These are phyloP conservation scores for Tetragonula clypearis DNA, from an alignment of 1,140 invertebrate genomes.

Conservation along the genomic window DNA sequence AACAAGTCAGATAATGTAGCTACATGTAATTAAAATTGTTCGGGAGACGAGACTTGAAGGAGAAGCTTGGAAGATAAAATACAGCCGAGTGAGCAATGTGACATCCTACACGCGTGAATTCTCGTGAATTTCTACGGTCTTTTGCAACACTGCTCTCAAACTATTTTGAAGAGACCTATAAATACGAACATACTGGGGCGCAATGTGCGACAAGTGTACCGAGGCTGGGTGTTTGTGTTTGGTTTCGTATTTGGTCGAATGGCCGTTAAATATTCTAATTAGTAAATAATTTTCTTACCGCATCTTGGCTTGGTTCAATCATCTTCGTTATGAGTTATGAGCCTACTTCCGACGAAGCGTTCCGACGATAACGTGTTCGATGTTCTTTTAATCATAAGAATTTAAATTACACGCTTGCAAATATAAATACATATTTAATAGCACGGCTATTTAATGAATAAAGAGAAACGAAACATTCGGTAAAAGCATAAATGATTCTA, in stretches of 20 bases:
- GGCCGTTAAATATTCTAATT: conserved; percentile 8
- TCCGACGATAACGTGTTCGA: background rate
- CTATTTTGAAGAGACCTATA: conserved; percentile 66
- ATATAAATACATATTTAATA: too few species aligned
- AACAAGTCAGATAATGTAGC: background rate
- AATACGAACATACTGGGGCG: conserved; percentile 55
- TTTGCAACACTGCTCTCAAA: conserved; percentile 61
- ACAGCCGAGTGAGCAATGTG: conserved; percentile 29
- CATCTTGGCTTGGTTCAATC: background rate
- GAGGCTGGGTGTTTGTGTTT: conserved; percentile 37
- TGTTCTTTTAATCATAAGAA: background rate
- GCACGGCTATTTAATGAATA: too few species aligned
- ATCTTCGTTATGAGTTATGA: background rate
- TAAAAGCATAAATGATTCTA: background rate
- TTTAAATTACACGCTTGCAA: background rate
- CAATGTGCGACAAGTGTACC: conserved; percentile 51
- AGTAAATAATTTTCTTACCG: background rate
- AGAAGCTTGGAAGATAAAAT: conserved; percentile 18
- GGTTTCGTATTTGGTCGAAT: conserved; percentile 42
- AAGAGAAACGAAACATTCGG: background rate
- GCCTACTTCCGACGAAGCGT: background rate
- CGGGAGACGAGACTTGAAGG: background rate
- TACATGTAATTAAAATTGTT: background rate
- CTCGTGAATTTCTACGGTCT: conserved; percentile 59
- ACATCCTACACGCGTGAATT: conserved; percentile 53